phyloP scores from a whole-genome alignment of 2,888 invertebrate species.

The Cataglyphis rosenhaueri region DNA sequence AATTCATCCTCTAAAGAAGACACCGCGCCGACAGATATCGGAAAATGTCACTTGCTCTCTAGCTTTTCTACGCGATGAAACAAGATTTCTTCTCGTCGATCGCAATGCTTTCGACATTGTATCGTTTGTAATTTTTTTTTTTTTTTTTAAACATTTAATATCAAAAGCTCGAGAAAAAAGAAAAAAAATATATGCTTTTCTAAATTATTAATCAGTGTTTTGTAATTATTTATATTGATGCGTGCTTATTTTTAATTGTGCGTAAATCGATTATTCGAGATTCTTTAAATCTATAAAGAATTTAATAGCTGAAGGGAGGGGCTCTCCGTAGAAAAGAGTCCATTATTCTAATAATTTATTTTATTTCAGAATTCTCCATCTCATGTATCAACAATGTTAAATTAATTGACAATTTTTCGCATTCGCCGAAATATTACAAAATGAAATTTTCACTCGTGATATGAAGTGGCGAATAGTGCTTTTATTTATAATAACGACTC shows the following conservation, averaged over 20 bases:
- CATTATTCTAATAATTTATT: background rate
- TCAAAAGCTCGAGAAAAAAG: background rate
- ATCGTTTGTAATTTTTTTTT: no score
- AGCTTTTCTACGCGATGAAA: background rate
- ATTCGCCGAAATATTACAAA: background rate
- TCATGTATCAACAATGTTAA: background rate
- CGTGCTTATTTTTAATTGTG: background rate
- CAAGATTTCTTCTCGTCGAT: background rate
- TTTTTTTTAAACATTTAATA: background rate
- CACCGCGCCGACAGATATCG: slow-evolving; percentile 27
- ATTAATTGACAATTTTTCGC: background rate
- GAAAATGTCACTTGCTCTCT: slow-evolving; percentile 32
- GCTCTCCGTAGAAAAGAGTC: background rate
- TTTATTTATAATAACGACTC: background rate
- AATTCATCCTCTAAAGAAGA: slow-evolving; percentile 46
- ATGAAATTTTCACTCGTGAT: background rate
- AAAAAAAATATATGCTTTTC: background rate
- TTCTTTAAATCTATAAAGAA: background rate
- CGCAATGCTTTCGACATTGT: background rate
- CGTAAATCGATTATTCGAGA: background rate
- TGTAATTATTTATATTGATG: background rate
- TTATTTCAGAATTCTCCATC: background rate
- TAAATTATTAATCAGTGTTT: background rate
- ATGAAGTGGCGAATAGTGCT: background rate
- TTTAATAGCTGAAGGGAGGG: background rate